Evolutionary conservation across 2,888 invertebrate species (phyloP), one percentile per base, ranked within the genome.

Genomic region (Hirtodrosophila trivittata): DNA sequence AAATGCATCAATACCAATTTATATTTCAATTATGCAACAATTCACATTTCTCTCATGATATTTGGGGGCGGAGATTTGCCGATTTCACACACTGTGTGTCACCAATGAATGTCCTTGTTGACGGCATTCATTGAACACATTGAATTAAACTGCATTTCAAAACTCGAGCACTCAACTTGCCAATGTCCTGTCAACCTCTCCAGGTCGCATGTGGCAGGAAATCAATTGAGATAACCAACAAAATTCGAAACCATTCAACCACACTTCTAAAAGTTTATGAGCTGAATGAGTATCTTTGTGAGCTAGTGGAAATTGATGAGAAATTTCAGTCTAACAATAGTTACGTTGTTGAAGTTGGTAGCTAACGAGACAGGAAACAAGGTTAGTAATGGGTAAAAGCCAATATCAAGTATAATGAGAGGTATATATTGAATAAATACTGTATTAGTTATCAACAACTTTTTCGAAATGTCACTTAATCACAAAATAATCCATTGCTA

Each of bases 1-100:
- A 52, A 39, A 46, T 55, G 38, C 45, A 54, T 60, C 75, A 54
- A 66, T 75, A 47, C 26, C 37, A 70, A 65, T 62, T 58, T 45
- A 26, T 21, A 66, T 60, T 43, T 63, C 50, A 57, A 67, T 73
- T 73, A 73, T 73, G 42, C 42, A 21, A 21, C 18, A 21, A 21
- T 21, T 21, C 18, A 37, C 14, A 37, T 8, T 9, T 7, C n/a
- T 28, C 28, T 7, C 28, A 25, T 25, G 25, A 25, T 25, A 3
- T 26, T 25, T n/a, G n/a, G n/a, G n/a, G n/a, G n/a, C n/a, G n/a
- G 33, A 21, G 10, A 25, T 16, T 41, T 47, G 37, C 41, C 6
- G 41, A 56, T 35, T 45, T 10, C 37, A 26, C 6, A 8, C 8
- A 8, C 18, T 38, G 25, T 38, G 30, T 21, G 25, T 13, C 28